Conservation (phyloP, 1,140 invertebrate genomes). For the Maniola jurtina region DNA sequence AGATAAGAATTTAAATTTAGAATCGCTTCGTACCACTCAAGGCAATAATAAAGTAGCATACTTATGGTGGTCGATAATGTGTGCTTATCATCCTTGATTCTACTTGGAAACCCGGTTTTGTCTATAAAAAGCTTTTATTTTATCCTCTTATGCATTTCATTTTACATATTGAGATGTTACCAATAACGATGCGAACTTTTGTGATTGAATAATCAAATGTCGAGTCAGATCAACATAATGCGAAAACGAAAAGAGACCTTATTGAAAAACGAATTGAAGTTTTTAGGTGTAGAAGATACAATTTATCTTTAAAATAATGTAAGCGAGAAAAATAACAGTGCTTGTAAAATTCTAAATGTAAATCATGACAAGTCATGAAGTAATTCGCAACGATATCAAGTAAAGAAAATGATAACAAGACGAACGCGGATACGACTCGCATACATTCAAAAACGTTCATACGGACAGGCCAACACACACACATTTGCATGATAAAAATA, state of each 20-base stretch:
- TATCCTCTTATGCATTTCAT: neutral
- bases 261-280: neutral
- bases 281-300: neutral
- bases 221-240: too few species aligned
- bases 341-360: slow-evolving; percentile 36
- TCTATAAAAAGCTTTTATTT: neutral
- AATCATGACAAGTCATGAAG: slow-evolving; percentile 43
- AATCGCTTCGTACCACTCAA: slow-evolving; percentile 6
- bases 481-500: slow-evolving; percentile 61
- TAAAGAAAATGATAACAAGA: slow-evolving; percentile 66
- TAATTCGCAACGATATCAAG: slow-evolving; percentile 53
- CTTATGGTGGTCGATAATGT: neutral
- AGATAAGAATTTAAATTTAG: slow-evolving; percentile 8
- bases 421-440: slow-evolving; percentile 64
- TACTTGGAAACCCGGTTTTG: slow-evolving; percentile 3
- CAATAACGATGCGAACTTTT: too few species aligned
- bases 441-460: slow-evolving; percentile 38
- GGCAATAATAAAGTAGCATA: neutral
- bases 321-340: slow-evolving; percentile 5
- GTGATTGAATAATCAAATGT: too few species aligned
- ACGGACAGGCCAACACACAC: slow-evolving; percentile 42
- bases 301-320: neutral
- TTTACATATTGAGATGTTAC: too few species aligned
- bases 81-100: slow-evolving; percentile 18
- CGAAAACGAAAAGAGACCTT: too few species aligned